Percentiles rank a stretch among this genome's conserved stretches.
These are phyloP conservation scores for Andrena hattorfiana DNA, from an alignment of 2,888 invertebrate species.

Conservation along the genomic window DNA sequence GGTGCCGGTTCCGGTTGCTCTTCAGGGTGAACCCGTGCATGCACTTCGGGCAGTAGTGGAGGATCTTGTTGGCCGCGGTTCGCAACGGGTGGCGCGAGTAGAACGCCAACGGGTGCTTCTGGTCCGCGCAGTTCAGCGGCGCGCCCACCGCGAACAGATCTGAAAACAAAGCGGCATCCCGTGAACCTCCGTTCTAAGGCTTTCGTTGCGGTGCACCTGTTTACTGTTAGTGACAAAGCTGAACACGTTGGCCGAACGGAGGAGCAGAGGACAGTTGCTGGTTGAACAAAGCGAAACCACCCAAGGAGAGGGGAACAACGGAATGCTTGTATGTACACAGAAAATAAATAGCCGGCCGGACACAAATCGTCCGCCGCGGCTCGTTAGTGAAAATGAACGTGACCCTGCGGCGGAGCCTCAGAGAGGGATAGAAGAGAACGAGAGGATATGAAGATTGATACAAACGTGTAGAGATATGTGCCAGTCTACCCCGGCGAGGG, in stretches of 20 bases:
- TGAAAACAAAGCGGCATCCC: slow-evolving; percentile 68
- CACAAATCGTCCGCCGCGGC: not conserved
- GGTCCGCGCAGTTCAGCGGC: too few species aligned
- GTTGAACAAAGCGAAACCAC: not conserved
- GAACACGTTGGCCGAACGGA: not conserved
- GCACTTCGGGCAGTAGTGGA: slow-evolving; percentile 79
- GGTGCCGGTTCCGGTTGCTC: slow-evolving; percentile 78
- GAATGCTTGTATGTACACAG: not conserved
- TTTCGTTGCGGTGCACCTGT: not conserved
- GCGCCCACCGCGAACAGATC: slow-evolving; percentile 51
- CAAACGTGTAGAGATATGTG: too few species aligned
- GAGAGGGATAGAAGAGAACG: not conserved
- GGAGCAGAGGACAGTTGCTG: not conserved
- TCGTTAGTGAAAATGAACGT: too few species aligned
- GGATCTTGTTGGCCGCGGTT: slow-evolving; percentile 57
- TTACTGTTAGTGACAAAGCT: not conserved
- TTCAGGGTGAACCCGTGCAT: slow-evolving; percentile 78
- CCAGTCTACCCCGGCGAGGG: not conserved
- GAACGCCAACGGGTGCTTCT: too few species aligned
- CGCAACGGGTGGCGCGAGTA: too few species aligned
- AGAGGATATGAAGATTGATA: not conserved
- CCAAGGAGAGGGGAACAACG: not conserved
- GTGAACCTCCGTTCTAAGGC: slow-evolving; percentile 43
- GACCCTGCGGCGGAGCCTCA: too few species aligned
- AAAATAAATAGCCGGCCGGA: not conserved